phyloP scores from a whole-genome alignment of 2,797 vertebrate species.

The Pristis pectinata region DNA sequence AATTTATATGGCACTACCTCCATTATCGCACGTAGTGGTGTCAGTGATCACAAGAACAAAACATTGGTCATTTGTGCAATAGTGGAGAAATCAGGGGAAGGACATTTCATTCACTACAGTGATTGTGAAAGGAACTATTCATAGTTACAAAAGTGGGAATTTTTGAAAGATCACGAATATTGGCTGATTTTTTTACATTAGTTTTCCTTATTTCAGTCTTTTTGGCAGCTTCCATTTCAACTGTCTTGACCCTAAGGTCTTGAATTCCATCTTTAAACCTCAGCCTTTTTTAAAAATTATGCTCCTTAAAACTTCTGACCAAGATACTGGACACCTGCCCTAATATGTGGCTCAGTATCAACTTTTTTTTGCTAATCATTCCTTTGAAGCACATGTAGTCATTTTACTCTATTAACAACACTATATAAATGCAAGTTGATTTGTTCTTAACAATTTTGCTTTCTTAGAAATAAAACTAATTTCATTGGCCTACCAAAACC shows the following conservation, averaged over 20 bases:
- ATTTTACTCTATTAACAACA: not conserved
- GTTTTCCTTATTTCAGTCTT: not conserved
- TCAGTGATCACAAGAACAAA: conserved; percentile 3
- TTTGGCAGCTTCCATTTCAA: not conserved
- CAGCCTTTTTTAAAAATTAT: not conserved
- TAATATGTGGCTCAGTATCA: not conserved
- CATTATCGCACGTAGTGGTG: not conserved
- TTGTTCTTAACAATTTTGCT: not conserved
- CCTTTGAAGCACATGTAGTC: not conserved
- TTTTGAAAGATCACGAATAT: not conserved
- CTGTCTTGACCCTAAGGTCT: not conserved
- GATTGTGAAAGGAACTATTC: not conserved
- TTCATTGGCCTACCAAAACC: not conserved
- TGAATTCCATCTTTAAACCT: not conserved
- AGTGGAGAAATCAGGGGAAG: not conserved
- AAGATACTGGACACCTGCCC: not conserved
- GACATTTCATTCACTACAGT: not conserved
- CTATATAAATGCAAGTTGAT: not conserved
- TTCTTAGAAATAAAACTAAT: not conserved
- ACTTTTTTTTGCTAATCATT: not conserved
- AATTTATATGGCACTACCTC: not conserved
- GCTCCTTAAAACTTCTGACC: not conserved
- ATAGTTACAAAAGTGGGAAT: not conserved
- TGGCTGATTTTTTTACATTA: too few relatives aligned
- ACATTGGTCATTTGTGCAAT: not conserved